Evolutionary conservation across 1,140 invertebrate genomes (phyloP).

Genomic region (Drosophila jambulina): DNA sequence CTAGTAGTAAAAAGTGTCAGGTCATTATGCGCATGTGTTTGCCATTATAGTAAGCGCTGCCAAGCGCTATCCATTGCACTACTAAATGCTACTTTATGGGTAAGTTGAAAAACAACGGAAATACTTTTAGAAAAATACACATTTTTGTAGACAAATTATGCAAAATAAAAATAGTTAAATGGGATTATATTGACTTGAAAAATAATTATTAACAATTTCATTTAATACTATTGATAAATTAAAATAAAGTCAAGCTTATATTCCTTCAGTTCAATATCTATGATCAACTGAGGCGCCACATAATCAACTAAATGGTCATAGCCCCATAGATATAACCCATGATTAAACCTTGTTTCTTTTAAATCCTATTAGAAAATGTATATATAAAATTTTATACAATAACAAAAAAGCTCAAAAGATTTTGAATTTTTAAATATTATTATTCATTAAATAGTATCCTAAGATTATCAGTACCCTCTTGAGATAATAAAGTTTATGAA

Average conservation of each 20-base stretch:
- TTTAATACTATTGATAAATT: too few relatives aligned
- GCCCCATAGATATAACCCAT: not conserved
- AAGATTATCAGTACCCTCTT: not conserved
- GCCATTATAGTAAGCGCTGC: conserved; percentile 47
- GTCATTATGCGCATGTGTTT: conserved; percentile 63
- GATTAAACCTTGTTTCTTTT: too few relatives aligned
- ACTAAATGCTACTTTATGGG: not conserved
- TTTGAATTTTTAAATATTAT: too few relatives aligned
- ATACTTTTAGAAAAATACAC: not conserved
- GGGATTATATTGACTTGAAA: not conserved
- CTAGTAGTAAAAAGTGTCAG: conserved; percentile 36
- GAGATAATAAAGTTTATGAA: not conserved
- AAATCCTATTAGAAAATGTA: not conserved
- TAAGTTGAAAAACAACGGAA: conserved; percentile 1
- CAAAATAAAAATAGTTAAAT: not conserved
- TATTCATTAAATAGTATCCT: not conserved
- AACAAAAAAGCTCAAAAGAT: too few relatives aligned
- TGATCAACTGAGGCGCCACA: not conserved
- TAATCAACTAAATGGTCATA: not conserved
- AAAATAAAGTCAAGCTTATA: not conserved
- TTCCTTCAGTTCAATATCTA: not conserved
- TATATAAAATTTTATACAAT: too few relatives aligned
- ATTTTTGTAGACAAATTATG: not conserved
- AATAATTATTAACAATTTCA: too few relatives aligned
- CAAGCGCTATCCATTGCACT: conserved; percentile 12